Evolutionary conservation across 2,113 vertebrate genomes (phyloP).

Genomic region (Ptilorrhoa leucosticta): DNA sequence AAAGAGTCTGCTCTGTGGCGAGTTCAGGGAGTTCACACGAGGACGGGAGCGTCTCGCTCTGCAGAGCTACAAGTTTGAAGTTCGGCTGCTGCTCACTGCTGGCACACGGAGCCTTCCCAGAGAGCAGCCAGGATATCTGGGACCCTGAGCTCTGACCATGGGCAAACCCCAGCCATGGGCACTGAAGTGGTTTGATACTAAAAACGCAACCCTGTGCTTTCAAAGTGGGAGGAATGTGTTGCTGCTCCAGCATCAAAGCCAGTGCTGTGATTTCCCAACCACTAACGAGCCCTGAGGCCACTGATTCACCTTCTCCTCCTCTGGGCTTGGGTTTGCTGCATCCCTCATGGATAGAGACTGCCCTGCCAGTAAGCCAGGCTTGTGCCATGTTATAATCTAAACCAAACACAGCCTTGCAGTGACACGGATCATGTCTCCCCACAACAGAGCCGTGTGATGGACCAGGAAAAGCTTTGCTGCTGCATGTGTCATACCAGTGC

Average conservation of each 20-base stretch:
- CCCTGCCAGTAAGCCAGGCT: background rate
- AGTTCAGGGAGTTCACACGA: background rate
- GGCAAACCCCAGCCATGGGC: background rate
- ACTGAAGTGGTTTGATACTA: background rate
- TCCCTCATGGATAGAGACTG: background rate
- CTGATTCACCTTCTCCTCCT: background rate
- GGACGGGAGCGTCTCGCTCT: background rate
- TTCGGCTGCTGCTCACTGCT: background rate
- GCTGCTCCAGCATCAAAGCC: background rate
- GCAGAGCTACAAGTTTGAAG: background rate
- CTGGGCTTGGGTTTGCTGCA: background rate
- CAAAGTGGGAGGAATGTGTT: background rate
- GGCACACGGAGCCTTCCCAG: background rate
- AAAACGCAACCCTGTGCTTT: background rate
- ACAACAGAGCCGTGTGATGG: background rate
- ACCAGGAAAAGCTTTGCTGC: background rate
- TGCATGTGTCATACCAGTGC: background rate
- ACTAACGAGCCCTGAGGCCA: background rate
- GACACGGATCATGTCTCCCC: accelerated
- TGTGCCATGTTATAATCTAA: background rate
- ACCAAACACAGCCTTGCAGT: background rate
- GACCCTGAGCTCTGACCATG: background rate
- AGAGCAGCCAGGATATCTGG: background rate
- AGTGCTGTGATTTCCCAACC: background rate
- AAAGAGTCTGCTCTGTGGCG: background rate